phyloP scores from a whole-genome alignment of 1,140 invertebrate species.

The Semibalanus balanoides region DNA sequence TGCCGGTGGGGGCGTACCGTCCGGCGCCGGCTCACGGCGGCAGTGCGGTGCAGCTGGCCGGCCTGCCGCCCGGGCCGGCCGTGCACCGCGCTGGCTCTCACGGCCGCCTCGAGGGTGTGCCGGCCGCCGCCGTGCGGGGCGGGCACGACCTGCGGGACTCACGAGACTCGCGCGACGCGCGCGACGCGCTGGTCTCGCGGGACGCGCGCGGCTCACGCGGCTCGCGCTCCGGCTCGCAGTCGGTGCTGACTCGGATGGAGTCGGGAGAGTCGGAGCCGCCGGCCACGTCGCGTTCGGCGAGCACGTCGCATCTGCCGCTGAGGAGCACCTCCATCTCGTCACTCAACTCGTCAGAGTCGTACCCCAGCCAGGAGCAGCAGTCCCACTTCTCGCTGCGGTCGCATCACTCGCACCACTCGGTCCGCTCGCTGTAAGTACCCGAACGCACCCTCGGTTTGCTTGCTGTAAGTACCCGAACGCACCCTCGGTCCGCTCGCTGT shows the following conservation, averaged over 20 bases:
- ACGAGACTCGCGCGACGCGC: too few species aligned
- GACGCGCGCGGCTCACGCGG: background rate
- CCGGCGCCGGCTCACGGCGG: background rate
- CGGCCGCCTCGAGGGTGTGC: background rate
- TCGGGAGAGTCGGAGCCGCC: constrained; percentile 3
- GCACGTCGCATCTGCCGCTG: background rate
- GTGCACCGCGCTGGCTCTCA: background rate
- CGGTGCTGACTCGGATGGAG: background rate
- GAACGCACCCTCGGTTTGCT: background rate
- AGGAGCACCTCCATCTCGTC: background rate
- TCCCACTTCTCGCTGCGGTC: constrained; percentile 3
- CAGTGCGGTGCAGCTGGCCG: background rate
- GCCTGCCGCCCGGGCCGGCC: background rate
- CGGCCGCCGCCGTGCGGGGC: too few species aligned
- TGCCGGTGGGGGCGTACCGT: background rate
- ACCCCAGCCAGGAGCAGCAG: constrained; percentile 1
- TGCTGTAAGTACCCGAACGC: background rate
- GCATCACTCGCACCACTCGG: constrained; percentile 4
- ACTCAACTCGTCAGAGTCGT: constrained; percentile 3
- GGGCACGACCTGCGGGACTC: too few species aligned
- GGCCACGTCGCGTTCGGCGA: background rate
- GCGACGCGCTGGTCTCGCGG: too few species aligned
- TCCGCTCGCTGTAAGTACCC: background rate
- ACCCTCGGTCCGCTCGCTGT: constrained; percentile 1
- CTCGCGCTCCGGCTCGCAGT: background rate